Conservation (phyloP, 1,140 invertebrate genomes). For the Dufourea novaeangliae region DNA sequence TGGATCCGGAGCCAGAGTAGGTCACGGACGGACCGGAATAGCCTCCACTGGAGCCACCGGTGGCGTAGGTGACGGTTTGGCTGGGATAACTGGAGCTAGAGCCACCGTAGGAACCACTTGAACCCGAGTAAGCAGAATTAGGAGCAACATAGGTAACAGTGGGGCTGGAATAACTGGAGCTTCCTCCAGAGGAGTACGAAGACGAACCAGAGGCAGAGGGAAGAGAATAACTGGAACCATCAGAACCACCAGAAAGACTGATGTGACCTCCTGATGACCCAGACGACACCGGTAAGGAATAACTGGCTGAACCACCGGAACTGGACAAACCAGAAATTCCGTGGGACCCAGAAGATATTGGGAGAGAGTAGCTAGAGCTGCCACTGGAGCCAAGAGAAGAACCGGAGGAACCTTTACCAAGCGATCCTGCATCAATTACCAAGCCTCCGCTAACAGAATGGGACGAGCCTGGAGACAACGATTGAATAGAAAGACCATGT, state of each 20-base stretch:
- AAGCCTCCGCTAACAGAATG: conserved; percentile 69
- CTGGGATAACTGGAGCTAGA: not conserved
- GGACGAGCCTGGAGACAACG: conserved; percentile 56
- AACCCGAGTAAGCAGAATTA: conserved; percentile 50
- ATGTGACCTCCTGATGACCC: conserved; percentile 56
- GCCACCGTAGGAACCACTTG: not conserved
- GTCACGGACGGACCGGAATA: conserved; percentile 39
- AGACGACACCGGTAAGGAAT: conserved; percentile 37
- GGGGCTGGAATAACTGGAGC: conserved; percentile 47
- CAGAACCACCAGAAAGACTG: conserved; percentile 64
- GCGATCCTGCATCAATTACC: conserved; percentile 57
- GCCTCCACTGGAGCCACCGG: conserved; percentile 27
- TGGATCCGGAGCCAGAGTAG: conserved; percentile 43
- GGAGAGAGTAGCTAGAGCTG: conserved; percentile 25
- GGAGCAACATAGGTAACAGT: conserved; percentile 55
- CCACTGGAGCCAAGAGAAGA: conserved; percentile 38
- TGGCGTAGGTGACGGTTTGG: conserved; percentile 22
- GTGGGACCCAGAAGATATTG: conserved; percentile 48
- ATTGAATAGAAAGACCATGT: conserved; percentile 52
- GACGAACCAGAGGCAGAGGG: conserved; percentile 65
- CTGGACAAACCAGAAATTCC: conserved; percentile 41
- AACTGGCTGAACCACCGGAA: conserved; percentile 41
- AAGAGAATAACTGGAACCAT: conserved; percentile 70
- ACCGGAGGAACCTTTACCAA: conserved; percentile 51
- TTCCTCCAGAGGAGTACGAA: conserved; percentile 58